Percentiles rank a stretch among this genome's conserved stretches.
phyloP scores from a whole-genome alignment of 2,888 invertebrate species.

The Lochmaea crataegi region DNA sequence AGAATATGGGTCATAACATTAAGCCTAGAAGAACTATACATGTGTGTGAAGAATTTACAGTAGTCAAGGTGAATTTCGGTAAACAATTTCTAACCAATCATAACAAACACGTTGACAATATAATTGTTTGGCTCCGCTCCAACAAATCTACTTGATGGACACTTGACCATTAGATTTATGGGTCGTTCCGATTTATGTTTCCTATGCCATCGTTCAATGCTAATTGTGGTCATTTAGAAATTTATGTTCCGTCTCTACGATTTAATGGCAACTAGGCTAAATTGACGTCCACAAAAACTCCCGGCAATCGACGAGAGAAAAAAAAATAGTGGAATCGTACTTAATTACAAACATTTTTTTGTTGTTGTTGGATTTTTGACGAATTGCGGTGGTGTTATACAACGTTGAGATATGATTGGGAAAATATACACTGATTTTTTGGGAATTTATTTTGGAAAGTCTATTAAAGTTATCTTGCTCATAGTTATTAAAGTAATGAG shows the following conservation, averaged over 20 bases:
- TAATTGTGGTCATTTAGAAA: slow-evolving; percentile 57
- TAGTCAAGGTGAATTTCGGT: neutral
- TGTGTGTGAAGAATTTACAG: neutral
- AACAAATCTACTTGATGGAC: slow-evolving; percentile 55
- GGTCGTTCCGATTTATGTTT: slow-evolving; percentile 52
- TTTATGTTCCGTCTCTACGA: slow-evolving; percentile 51
- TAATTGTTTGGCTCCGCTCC: slow-evolving; percentile 47
- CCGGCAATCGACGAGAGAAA: neutral
- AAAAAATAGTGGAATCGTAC: slow-evolving; percentile 21
- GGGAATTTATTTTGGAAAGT: no score
- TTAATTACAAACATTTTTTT: slow-evolving; percentile 37
- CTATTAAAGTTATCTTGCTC: no score
- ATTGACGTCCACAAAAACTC: slow-evolving; percentile 31
- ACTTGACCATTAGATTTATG: slow-evolving; percentile 56
- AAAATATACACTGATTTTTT: no score
- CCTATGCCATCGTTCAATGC: slow-evolving; percentile 50
- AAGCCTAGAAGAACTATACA: no score
- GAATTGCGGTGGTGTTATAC: slow-evolving; percentile 6
- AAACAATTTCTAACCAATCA: slow-evolving; percentile 16
- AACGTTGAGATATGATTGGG: no score
- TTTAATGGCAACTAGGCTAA: slow-evolving; percentile 47
- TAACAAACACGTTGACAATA: slow-evolving; percentile 29
- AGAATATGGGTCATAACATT: no score
- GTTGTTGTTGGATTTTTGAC: slow-evolving; percentile 8
- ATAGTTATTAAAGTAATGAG: no score